Conservation (phyloP, 2,797 vertebrate species). For the Podargus strigoides region DNA sequence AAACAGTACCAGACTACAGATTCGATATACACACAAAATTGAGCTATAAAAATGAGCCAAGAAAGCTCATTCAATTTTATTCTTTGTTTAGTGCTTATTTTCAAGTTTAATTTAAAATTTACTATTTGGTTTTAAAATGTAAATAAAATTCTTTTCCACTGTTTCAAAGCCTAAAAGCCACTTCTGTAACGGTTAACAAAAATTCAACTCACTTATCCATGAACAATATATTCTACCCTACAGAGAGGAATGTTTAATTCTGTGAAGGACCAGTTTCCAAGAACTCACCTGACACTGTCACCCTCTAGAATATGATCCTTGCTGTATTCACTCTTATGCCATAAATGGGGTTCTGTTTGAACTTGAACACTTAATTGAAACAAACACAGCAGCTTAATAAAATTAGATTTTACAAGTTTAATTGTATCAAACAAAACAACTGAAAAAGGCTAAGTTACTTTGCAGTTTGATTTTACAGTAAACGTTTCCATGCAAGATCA, state of each 20-base stretch:
- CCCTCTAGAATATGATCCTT: constrained; percentile 26
- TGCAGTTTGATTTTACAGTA: background rate
- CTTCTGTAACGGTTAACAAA: background rate
- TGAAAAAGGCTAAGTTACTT: background rate
- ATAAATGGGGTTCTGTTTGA: constrained; percentile 55
- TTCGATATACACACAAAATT: background rate
- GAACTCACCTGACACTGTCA: constrained; percentile 61
- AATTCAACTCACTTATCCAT: background rate
- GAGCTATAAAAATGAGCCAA: background rate
- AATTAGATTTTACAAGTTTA: background rate
- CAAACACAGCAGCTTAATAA: constrained; percentile 10
- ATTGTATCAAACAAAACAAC: background rate
- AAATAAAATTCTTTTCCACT: background rate
- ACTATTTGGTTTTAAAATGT: background rate
- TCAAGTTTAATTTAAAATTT: background rate
- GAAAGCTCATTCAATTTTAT: background rate
- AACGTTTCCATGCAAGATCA: background rate
- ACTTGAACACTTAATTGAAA: constrained; percentile 60
- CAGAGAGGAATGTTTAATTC: background rate
- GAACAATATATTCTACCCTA: background rate
- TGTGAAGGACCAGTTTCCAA: background rate
- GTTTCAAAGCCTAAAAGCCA: background rate
- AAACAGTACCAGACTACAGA: background rate
- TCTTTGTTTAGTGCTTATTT: background rate
- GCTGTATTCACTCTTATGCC: background rate